A percentile compares a stretch with the other conserved stretches of the same genome.
Conservation (phyloP, 2,113 vertebrate genomes). For the Xiphorhynchus elegans region DNA sequence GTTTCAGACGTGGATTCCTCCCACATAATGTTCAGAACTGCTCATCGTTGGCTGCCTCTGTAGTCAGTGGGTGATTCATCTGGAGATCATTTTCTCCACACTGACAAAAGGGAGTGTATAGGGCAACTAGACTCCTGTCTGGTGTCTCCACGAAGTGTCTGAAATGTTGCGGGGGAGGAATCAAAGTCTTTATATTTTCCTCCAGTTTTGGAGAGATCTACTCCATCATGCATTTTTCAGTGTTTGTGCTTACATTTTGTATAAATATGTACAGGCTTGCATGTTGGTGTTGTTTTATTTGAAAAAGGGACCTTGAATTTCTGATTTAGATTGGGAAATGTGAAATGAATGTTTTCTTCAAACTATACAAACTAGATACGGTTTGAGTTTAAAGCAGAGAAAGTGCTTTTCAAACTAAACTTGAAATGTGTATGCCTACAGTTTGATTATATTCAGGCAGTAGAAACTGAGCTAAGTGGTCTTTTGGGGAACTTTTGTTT, state of each 20-base stretch:
- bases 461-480: conserved; percentile 15
- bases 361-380: conserved; percentile 33
- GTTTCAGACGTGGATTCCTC: not conserved
- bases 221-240: not conserved
- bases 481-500: not conserved
- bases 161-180: conserved; percentile 19
- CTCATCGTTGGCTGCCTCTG: not conserved
- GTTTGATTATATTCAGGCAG: conserved; percentile 32
- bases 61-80: conserved; percentile 43
- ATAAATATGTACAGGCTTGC: not conserved
- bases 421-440: not conserved
- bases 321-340: conserved; percentile 26
- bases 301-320: not conserved
- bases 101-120: conserved; percentile 21
- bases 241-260: not conserved
- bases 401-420: not conserved
- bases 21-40: conserved; percentile 1
- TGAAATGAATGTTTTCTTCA: conserved; percentile 7
- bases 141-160: conserved; percentile 5
- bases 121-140: conserved; percentile 9
- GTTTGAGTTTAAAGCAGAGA: conserved; percentile 5
- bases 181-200: not conserved
- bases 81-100: conserved; percentile 51
- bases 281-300: not conserved
- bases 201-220: not conserved